phyloP scores from a whole-genome alignment of 2,888 invertebrate species.

The Cepaea hortensis region DNA sequence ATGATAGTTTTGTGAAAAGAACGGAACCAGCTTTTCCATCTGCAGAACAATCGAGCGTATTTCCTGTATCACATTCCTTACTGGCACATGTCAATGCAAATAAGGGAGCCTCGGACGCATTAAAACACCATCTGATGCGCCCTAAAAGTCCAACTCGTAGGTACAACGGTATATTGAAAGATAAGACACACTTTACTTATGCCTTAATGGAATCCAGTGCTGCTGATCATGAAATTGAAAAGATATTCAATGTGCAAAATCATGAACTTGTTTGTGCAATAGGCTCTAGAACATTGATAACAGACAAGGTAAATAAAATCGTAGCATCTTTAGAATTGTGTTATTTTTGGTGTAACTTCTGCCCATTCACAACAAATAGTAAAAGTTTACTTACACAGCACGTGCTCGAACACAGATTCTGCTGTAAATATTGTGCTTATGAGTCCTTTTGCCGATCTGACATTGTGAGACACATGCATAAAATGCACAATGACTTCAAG shows the following conservation, averaged over 20 bases:
- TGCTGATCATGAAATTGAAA: slow-evolving; percentile 53
- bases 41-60: slow-evolving; percentile 19
- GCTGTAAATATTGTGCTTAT: slow-evolving; percentile 66
- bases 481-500: slow-evolving; percentile 60
- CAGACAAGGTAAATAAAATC: slow-evolving; percentile 55
- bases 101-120: not conserved
- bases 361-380: slow-evolving; percentile 60
- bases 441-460: slow-evolving; percentile 68
- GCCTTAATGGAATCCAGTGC: slow-evolving; percentile 61
- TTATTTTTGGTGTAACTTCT: slow-evolving; percentile 70
- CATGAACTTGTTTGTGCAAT: slow-evolving; percentile 67
- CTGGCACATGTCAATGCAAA: slow-evolving; percentile 17
- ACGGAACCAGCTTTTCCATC: slow-evolving; percentile 41
- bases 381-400: slow-evolving; percentile 62
- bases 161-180: slow-evolving; percentile 54
- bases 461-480: slow-evolving; percentile 62
- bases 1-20: slow-evolving; percentile 36
- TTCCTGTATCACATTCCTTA: slow-evolving; percentile 38
- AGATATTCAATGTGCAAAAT: slow-evolving; percentile 55
- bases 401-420: slow-evolving; percentile 66
- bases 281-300: slow-evolving; percentile 58
- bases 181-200: slow-evolving; percentile 56
- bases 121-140: slow-evolving; percentile 44
- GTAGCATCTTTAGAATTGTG: slow-evolving; percentile 60
- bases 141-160: slow-evolving; percentile 62